These are phyloP conservation scores for Tenualosa thibaudeaui DNA, from an alignment of 2,797 vertebrate species.

Conservation along the genomic window DNA sequence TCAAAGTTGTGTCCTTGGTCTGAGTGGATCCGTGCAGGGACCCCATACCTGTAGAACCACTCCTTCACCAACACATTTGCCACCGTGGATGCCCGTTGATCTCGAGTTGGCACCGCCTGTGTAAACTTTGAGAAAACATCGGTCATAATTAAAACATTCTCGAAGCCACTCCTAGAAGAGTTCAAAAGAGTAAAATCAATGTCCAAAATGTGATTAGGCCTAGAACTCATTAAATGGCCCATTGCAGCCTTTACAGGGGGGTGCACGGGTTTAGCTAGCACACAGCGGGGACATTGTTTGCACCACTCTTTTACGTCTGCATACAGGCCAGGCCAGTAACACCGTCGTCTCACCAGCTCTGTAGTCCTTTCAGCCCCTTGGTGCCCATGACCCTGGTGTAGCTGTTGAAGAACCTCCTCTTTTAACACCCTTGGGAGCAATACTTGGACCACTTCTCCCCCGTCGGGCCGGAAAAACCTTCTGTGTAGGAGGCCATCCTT, in stretches of 20 bases:
- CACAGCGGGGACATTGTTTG: neutral
- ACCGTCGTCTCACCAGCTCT: neutral
- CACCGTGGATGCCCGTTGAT: conserved; percentile 10
- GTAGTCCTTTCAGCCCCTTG: conserved; percentile 14
- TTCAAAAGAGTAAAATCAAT: conserved; percentile 30
- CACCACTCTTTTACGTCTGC: neutral
- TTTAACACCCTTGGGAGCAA: neutral
- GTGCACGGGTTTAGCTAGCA: conserved; percentile 6
- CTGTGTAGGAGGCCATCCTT: neutral
- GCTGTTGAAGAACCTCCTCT: neutral
- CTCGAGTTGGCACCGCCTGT: neutral
- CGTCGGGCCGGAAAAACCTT: neutral
- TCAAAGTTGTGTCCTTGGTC: no score
- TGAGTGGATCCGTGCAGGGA: no score
- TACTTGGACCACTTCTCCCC: neutral
- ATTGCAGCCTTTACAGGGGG: conserved; percentile 7
- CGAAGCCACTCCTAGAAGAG: neutral
- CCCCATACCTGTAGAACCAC: neutral
- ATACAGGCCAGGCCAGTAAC: neutral
- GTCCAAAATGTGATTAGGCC: conserved; percentile 7
- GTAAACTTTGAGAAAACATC: conserved; percentile 24
- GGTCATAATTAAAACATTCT: conserved; percentile 31
- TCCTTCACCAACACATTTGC: neutral
- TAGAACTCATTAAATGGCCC: neutral
- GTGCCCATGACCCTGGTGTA: conserved; percentile 17